Evolutionary conservation across 2,888 invertebrate species (phyloP).

Genomic region (Drosophila nr. perissopoda): DNA sequence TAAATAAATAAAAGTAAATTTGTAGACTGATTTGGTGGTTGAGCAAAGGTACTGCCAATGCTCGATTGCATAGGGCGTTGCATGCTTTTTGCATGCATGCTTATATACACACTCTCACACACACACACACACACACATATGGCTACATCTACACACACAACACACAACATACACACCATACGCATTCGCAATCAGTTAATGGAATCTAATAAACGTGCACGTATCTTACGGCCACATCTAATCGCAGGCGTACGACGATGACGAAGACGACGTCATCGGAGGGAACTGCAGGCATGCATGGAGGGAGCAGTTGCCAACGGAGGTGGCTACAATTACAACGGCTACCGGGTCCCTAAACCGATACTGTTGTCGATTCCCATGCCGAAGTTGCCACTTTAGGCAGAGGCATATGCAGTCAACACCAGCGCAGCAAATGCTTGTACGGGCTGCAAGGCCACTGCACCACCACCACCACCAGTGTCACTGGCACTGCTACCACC

Average conservation of each 20-base stretch:
- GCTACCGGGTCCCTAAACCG: slow-evolving; percentile 37
- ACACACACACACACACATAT: background rate
- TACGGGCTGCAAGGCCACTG: slow-evolving; percentile 52
- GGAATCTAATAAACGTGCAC: slow-evolving; percentile 79
- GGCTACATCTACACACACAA: slow-evolving; percentile 9
- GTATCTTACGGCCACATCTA: slow-evolving; percentile 75
- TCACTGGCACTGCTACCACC: slow-evolving; percentile 4
- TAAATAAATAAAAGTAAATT: background rate
- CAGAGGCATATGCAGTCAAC: slow-evolving; percentile 32
- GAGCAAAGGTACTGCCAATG: slow-evolving; percentile 16
- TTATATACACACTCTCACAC: background rate
- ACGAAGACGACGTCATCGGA: slow-evolving; percentile 22
- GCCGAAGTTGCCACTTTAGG: slow-evolving; percentile 1
- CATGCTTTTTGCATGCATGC: slow-evolving; percentile 33
- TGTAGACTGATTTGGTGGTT: slow-evolving; percentile 15
- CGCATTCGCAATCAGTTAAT: slow-evolving; percentile 76
- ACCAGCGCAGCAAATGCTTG: slow-evolving; percentile 18
- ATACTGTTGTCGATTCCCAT: background rate
- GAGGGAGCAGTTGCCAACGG: slow-evolving; percentile 2
- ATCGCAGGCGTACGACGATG: slow-evolving; percentile 63
- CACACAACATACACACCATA: slow-evolving; percentile 5
- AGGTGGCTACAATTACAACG: slow-evolving; percentile 31
- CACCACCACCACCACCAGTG: slow-evolving; percentile 23
- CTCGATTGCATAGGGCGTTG: slow-evolving; percentile 55
- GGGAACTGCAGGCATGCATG: slow-evolving; percentile 9